phyloP scores from a whole-genome alignment of 37 sponge, comb jelly and placozoan genomes.

The Halisarca cf. caerulea region DNA sequence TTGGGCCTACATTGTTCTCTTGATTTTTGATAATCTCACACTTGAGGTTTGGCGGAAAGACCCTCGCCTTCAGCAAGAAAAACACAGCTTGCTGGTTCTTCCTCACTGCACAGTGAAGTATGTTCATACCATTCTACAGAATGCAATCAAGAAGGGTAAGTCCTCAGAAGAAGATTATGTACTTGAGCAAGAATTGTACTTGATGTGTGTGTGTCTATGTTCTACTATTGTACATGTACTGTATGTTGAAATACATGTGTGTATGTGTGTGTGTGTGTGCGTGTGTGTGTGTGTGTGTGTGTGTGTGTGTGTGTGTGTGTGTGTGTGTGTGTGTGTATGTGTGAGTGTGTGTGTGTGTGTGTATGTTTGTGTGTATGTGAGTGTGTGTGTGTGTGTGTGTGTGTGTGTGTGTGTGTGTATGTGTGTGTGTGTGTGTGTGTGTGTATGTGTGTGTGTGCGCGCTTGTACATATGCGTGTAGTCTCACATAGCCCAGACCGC shows the following conservation, averaged over 20 bases:
- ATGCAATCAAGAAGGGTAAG: no score
- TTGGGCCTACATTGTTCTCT: neutral
- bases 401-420: neutral
- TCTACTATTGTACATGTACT: no score
- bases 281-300: conserved; percentile 56
- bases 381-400: conserved; percentile 30
- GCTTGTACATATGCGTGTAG: neutral
- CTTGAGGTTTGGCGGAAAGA: conserved; percentile 45
- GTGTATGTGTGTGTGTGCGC: neutral
- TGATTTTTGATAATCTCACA: conserved; percentile 32
- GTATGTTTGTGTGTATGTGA: conserved; percentile 37
- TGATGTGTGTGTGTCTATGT: no score
- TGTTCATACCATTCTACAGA: conserved; percentile 3
- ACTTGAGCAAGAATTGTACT: no score
- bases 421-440: conserved; percentile 12
- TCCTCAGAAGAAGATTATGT: no score
- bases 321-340: conserved; percentile 55
- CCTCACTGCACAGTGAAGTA: conserved; percentile 65
- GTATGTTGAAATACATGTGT: neutral
- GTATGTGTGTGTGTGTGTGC: conserved; percentile 29
- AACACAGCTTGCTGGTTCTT: conserved; percentile 41
- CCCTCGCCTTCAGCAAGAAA: conserved; percentile 40
- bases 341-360: conserved; percentile 46
- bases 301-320: conserved; percentile 51
- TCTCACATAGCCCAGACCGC: no score